A percentile compares a stretch with the other conserved stretches of the same genome.
Evolutionary conservation across 53 echinoderm and acorn worm genomes (phyloP).

Genomic region (Holothuria scabra): DNA sequence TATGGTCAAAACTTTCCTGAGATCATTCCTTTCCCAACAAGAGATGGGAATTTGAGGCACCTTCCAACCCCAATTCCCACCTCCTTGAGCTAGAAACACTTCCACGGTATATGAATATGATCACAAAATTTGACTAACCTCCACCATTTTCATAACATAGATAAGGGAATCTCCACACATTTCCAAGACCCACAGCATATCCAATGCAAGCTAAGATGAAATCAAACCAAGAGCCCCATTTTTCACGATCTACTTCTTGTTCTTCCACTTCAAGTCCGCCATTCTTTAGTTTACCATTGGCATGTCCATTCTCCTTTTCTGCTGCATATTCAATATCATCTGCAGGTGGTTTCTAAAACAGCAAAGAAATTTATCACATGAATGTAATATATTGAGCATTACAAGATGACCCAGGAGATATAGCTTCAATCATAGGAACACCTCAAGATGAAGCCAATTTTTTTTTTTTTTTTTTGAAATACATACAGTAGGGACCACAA

Average conservation of each 20-base stretch:
- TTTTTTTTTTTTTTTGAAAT: no score
- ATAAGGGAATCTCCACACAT: constrained; percentile 34
- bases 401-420: no score
- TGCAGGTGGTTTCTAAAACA: constrained; percentile 14
- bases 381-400: no score
- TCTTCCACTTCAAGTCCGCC: background rate
- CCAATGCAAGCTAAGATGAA: constrained; percentile 32
- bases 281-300: background rate
- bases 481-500: no score
- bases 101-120: no score
- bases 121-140: background rate
- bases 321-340: background rate
- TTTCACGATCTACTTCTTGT: constrained; percentile 9
- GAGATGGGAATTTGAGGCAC: no score
- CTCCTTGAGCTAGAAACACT: no score
- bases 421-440: no score
- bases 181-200: constrained; percentile 26
- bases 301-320: background rate
- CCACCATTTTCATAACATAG: constrained; percentile 37
- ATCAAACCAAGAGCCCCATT: constrained; percentile 46
- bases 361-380: background rate
- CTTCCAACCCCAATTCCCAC: no score
- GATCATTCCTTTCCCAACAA: no score
- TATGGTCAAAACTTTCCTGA: no score
- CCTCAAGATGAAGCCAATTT: no score